These are phyloP conservation scores for Telmatochromis brichardi DNA, from an alignment of 2,113 vertebrate species.

Conservation along the genomic window DNA sequence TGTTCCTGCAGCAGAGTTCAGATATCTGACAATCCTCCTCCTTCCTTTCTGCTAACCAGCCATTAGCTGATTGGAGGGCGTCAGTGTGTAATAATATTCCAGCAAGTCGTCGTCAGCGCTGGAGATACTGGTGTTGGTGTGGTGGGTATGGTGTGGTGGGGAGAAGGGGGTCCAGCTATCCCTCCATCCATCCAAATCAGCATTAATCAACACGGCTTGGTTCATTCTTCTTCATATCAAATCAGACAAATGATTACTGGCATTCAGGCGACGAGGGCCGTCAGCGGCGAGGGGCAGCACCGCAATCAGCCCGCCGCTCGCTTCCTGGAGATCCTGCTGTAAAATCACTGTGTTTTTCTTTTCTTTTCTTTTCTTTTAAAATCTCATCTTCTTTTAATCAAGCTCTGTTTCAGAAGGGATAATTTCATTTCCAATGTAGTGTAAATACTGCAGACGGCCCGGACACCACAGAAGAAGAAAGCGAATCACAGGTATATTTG, in stretches of 20 bases:
- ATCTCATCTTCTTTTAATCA: not conserved
- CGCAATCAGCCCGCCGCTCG: constrained; percentile 49
- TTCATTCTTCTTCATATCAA: constrained; percentile 76
- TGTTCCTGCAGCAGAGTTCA: not conserved
- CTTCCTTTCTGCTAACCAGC: constrained; percentile 73
- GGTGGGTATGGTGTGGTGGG: not conserved
- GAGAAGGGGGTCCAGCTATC: not conserved
- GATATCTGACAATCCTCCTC: not conserved
- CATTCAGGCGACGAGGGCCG: constrained; percentile 87
- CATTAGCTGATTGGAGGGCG: constrained; percentile 84
- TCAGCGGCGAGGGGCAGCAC: constrained; percentile 53
- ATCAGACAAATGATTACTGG: constrained; percentile 77
- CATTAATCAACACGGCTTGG: constrained; percentile 88
- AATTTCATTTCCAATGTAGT: constrained; percentile 33
- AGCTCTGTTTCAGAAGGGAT: not conserved
- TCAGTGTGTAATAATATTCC: constrained; percentile 84
- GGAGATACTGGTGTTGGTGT: constrained; percentile 2
- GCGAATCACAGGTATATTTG: not conserved
- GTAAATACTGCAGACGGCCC: constrained; percentile 12
- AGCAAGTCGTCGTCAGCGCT: constrained; percentile 66
- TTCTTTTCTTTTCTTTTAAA: not conserved
- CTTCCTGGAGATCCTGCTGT: constrained; percentile 21
- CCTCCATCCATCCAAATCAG: constrained; percentile 79
- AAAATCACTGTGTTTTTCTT: constrained; percentile 50
- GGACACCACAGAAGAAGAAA: constrained; percentile 7